Evolutionary conservation across 2,888 invertebrate genomes (phyloP).

Genomic region (Cremastinae sp.): DNA sequence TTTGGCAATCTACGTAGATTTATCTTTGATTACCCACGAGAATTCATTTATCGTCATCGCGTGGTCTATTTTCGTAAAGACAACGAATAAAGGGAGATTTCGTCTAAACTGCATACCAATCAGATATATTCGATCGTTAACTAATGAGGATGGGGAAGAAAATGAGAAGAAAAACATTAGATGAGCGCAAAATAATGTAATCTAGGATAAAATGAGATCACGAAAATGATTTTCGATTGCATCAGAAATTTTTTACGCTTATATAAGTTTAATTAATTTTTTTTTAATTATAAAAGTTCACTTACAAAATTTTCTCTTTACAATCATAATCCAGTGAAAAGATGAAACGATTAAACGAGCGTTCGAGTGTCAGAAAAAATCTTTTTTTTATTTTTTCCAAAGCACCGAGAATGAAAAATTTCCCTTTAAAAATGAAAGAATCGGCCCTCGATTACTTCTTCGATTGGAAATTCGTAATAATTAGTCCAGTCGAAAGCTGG

Average conservation of each 20-base stretch:
- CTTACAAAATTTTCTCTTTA: no score
- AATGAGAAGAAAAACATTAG: conserved; percentile 31
- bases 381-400: no score
- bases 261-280: no score
- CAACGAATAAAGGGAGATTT: conserved; percentile 24
- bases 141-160: conserved; percentile 35
- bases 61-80: conserved; percentile 6
- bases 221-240: conserved; percentile 15
- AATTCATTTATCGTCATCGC: conserved; percentile 59
- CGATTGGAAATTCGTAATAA: conserved; percentile 59
- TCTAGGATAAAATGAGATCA: conserved; percentile 1
- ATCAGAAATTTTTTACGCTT: no score
- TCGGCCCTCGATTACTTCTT: neutral
- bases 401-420: conserved; percentile 28
- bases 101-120: conserved; percentile 27
- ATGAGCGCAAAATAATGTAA: conserved; percentile 16
- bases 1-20: conserved; percentile 17
- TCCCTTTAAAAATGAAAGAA: conserved; percentile 38
- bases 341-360: no score
- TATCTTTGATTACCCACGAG: conserved; percentile 63
- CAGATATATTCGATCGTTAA: conserved; percentile 26
- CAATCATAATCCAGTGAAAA: no score
- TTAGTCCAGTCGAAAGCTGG: conserved; percentile 55
- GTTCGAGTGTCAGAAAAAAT: no score
- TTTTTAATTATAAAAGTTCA: no score